These are phyloP conservation scores for Paramuricea clavata DNA, from an alignment of 92 coral and sea anemone genomes.

Conservation along the genomic window DNA sequence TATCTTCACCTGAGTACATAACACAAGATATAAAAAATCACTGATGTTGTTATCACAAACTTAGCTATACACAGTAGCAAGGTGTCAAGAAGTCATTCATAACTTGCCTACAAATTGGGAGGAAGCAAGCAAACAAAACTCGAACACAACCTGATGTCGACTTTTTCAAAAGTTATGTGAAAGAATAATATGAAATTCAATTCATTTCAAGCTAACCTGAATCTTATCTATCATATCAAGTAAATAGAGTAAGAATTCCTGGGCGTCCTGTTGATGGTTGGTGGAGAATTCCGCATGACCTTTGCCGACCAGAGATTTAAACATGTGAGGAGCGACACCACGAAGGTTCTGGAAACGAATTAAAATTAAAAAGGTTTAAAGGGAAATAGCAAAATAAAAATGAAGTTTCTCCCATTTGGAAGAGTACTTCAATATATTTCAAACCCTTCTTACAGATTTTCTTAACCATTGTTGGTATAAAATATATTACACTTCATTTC, in stretches of 20 bases:
- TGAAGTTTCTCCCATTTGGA: too few relatives aligned
- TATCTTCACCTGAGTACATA: background rate
- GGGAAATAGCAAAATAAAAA: background rate
- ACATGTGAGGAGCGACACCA: constrained; percentile 96
- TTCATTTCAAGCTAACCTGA: constrained; percentile 66
- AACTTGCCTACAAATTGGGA: background rate
- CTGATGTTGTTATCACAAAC: too few relatives aligned
- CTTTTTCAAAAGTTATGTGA: background rate
- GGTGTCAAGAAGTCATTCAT: too few relatives aligned
- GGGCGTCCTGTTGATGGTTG: constrained; percentile 94
- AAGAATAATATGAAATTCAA: too few relatives aligned
- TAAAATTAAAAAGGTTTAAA: background rate
- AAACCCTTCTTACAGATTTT: too few relatives aligned
- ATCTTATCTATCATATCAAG: constrained; percentile 84
- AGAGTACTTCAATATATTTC: too few relatives aligned
- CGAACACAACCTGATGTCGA: background rate
- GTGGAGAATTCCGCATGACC: constrained; percentile 98
- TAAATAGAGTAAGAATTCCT: constrained; percentile 89
- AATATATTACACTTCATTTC: too few relatives aligned
- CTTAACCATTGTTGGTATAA: too few relatives aligned
- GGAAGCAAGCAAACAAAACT: too few relatives aligned
- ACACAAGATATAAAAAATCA: too few relatives aligned
- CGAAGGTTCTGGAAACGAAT: constrained; percentile 78
- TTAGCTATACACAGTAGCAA: too few relatives aligned
- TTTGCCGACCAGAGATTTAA: constrained; percentile 90